phyloP scores from a whole-genome alignment of 2,113 vertebrate genomes.

The Corydoras maculifer region DNA sequence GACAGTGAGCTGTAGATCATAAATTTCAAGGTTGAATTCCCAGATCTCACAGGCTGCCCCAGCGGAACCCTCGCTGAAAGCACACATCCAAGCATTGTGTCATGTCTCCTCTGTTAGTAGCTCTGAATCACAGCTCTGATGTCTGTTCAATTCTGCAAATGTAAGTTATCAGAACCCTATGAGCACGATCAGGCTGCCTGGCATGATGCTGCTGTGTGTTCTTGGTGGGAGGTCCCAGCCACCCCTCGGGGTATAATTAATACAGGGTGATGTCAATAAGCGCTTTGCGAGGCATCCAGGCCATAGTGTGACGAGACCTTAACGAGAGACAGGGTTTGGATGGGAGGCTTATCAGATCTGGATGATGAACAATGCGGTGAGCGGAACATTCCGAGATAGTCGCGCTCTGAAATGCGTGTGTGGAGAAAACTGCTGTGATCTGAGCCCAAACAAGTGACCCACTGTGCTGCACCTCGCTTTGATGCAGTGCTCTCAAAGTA shows the following conservation, averaged over 20 bases:
- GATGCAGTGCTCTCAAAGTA: not conserved
- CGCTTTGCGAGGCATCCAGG: conserved; percentile 4
- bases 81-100: too few relatives aligned
- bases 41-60: too few relatives aligned
- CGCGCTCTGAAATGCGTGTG: not conserved
- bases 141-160: conserved; percentile 46
- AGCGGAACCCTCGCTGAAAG: too few relatives aligned
- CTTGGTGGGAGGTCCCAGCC: conserved; percentile 39
- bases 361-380: not conserved
- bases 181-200: conserved; percentile 55
- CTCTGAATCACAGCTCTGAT: conserved; percentile 17
- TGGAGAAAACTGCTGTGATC: not conserved
- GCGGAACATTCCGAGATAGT: conserved; percentile 4
- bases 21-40: too few relatives aligned
- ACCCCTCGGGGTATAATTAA: conserved; percentile 15
- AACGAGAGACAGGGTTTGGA: not conserved
- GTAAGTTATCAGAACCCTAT: conserved; percentile 57
- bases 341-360: not conserved
- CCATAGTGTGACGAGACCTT: not conserved
- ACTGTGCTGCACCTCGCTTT: not conserved
- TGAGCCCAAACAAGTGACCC: not conserved
- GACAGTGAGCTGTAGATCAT: too few relatives aligned
- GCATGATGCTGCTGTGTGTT: conserved; percentile 21
- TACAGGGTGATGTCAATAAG: not conserved
- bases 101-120: too few relatives aligned